Percentiles rank a stretch among this genome's conserved stretches.
These are phyloP conservation scores for Zaprionus ghesquierei DNA, from an alignment of 1,140 invertebrate genomes.

Conservation along the genomic window DNA sequence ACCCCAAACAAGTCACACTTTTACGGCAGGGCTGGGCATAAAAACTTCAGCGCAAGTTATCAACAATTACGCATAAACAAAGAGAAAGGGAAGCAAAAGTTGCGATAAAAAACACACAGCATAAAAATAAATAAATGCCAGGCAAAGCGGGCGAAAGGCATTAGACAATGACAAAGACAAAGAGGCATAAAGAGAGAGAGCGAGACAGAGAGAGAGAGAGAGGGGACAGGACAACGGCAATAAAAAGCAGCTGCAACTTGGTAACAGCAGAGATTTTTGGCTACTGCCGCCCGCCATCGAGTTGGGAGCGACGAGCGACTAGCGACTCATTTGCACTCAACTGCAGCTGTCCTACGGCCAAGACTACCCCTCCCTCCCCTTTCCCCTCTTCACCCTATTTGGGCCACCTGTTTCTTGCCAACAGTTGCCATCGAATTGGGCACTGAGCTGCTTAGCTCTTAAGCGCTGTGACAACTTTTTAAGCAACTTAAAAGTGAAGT, in stretches of 20 bases:
- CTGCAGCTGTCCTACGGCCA: conserved; percentile 54
- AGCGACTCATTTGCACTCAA: conserved; percentile 74
- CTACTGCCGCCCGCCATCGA: conserved; percentile 22
- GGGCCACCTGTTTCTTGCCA: neutral
- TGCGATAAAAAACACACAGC: conserved; percentile 48
- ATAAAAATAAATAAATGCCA: conserved; percentile 74
- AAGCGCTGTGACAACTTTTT: conserved; percentile 78
- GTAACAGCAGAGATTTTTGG: conserved; percentile 41
- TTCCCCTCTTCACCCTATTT: too few species aligned
- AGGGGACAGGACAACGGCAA: conserved; percentile 42
- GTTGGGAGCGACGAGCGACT: conserved; percentile 40
- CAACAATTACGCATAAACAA: conserved; percentile 76
- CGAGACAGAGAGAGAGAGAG: neutral
- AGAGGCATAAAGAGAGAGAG: neutral
- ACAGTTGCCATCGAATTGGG: conserved; percentile 37
- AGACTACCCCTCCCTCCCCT: neutral
- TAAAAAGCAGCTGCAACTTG: conserved; percentile 76
- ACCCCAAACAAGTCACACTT: too few species aligned
- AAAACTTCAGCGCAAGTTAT: conserved; percentile 68
- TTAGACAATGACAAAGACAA: conserved; percentile 27
- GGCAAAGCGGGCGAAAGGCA: conserved; percentile 45
- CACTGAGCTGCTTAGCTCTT: conserved; percentile 64
- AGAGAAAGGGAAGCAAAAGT: conserved; percentile 50
- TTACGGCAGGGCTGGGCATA: neutral
- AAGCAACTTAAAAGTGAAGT: conserved; percentile 74